phyloP scores from a whole-genome alignment of 2,797 vertebrate species.

The Rhinoraja longicauda region DNA sequence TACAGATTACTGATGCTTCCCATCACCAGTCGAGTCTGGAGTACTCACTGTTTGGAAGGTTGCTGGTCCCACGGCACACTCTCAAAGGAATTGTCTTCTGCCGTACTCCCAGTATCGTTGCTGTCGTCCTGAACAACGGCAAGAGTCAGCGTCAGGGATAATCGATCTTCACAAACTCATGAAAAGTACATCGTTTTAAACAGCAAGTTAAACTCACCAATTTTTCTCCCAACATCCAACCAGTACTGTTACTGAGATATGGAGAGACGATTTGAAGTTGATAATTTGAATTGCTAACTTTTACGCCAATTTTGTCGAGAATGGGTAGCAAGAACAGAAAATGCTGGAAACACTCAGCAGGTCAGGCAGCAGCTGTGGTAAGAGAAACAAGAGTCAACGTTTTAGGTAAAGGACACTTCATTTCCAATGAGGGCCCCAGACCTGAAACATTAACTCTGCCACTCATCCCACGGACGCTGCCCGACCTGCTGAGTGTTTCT shows the following conservation, averaged over 20 bases:
- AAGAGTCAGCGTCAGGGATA: not conserved
- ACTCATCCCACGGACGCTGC: too few species aligned
- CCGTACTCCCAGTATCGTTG: slow-evolving; percentile 80
- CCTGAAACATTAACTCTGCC: too few species aligned
- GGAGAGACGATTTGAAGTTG: not conserved
- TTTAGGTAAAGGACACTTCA: too few species aligned
- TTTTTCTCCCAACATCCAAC: not conserved
- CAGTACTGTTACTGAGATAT: not conserved
- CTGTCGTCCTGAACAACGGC: slow-evolving; percentile 73
- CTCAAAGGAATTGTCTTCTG: slow-evolving; percentile 70
- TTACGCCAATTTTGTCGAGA: not conserved
- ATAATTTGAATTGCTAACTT: not conserved
- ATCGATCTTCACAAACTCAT: not conserved
- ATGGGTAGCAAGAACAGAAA: not conserved
- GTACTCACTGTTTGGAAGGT: slow-evolving; percentile 80
- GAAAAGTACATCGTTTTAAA: not conserved
- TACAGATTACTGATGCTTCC: not conserved
- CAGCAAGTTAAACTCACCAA: not conserved
- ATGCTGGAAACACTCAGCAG: too few species aligned
- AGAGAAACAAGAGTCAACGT: too few species aligned
- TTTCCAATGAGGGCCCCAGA: too few species aligned
- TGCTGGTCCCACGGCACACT: slow-evolving; percentile 65
- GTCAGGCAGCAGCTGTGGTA: too few species aligned
- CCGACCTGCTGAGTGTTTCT: too few species aligned
- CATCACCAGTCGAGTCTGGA: not conserved